Conservation (phyloP, 2,113 vertebrate species). For the Xenopus tropicalis region DNA sequence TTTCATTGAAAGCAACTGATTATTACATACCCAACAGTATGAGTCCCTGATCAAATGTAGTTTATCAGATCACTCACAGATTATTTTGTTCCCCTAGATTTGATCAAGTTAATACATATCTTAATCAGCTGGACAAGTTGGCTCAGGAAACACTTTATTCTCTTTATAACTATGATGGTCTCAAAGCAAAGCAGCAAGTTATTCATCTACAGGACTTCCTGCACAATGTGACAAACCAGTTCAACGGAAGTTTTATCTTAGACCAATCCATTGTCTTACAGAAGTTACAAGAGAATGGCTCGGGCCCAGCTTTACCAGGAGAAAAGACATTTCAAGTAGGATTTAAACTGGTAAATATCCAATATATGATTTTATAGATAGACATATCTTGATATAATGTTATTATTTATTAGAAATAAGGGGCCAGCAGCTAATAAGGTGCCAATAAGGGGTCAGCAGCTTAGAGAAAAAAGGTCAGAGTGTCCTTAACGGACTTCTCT, state of each 20-base stretch:
- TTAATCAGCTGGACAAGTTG: conserved; percentile 56
- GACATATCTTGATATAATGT: conserved; percentile 3
- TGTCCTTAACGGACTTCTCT: too few relatives aligned
- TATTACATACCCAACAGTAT: too few relatives aligned
- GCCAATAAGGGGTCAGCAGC: too few relatives aligned
- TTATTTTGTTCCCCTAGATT: conserved; percentile 47
- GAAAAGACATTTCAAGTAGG: conserved; percentile 47
- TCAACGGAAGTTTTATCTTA: conserved; percentile 42
- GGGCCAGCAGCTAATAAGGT: too few relatives aligned
- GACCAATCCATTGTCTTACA: conserved; percentile 47
- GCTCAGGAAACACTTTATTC: conserved; percentile 48
- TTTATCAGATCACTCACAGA: too few relatives aligned
- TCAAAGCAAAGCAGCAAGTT: background rate
- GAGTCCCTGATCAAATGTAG: too few relatives aligned
- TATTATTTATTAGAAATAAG: too few relatives aligned
- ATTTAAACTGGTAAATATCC: conserved; percentile 59
- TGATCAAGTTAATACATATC: conserved; percentile 11
- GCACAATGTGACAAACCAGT: background rate
- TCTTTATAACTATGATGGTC: conserved; percentile 47
- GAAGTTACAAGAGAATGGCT: conserved; percentile 8
- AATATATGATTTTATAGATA: conserved; percentile 23
- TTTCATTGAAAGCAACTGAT: too few relatives aligned
- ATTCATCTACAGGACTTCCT: background rate
- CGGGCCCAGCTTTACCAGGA: background rate
- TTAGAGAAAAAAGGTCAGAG: too few relatives aligned